Percentiles rank a stretch among this genome's conserved stretches.
phyloP scores from a whole-genome alignment of 2,113 vertebrate species.

The Colinus virginianus region DNA sequence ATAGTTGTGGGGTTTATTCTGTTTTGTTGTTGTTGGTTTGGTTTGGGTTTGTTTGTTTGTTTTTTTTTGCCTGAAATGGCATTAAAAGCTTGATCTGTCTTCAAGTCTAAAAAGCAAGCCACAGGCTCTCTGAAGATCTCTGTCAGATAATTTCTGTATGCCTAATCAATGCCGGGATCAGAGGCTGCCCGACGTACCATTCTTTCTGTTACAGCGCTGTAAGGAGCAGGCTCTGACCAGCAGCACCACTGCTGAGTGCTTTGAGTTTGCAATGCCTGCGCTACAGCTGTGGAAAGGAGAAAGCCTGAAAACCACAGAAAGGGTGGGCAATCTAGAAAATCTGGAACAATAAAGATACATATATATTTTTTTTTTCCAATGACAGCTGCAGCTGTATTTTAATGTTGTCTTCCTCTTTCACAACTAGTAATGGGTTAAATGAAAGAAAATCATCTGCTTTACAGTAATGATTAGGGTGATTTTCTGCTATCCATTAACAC shows the following conservation, averaged over 20 bases:
- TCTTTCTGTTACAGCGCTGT: background rate
- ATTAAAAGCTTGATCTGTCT: background rate
- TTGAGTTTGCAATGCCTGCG: background rate
- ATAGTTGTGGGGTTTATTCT: no score
- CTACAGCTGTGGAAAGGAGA: background rate
- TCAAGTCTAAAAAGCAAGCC: background rate
- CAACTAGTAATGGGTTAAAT: background rate
- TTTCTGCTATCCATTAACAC: conserved; percentile 6
- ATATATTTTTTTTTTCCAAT: background rate
- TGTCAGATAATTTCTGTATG: background rate
- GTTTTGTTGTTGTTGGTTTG: no score
- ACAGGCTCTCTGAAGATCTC: background rate
- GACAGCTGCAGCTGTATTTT: background rate
- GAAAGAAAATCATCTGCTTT: background rate
- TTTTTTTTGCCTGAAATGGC: background rate
- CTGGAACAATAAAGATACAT: background rate
- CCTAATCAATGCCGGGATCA: background rate
- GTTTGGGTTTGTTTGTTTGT: no score
- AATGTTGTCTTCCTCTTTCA: background rate
- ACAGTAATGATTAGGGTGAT: background rate
- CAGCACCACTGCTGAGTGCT: background rate
- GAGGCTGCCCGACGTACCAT: background rate
- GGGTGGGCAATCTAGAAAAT: background rate
- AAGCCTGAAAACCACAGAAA: background rate
- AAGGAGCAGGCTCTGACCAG: background rate